Evolutionary conservation across 2,888 invertebrate species (phyloP).

Genomic region (Micoletzkya japonica): DNA sequence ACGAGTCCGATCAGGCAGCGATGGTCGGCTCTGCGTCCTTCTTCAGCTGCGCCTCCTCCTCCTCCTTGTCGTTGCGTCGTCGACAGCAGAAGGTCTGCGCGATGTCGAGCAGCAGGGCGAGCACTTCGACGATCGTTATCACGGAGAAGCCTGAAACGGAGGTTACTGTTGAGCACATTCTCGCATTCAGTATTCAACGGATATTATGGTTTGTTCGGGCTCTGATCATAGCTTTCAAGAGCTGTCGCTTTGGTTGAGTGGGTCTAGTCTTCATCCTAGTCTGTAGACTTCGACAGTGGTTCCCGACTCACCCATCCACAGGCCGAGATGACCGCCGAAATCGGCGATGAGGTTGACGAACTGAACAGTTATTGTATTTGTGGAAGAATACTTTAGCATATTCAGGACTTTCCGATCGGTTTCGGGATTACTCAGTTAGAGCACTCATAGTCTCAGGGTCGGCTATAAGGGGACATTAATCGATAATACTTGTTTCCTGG

Average conservation of each 20-base stretch:
- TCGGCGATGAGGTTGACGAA: slow-evolving; percentile 51
- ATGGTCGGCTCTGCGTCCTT: slow-evolving; percentile 2
- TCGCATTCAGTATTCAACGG: too few relatives aligned
- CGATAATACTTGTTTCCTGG: not conserved
- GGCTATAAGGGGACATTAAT: not conserved
- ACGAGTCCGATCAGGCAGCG: slow-evolving; percentile 12
- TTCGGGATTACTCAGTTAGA: not conserved
- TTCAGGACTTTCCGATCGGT: not conserved
- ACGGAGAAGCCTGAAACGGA: slow-evolving; percentile 51
- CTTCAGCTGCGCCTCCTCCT: slow-evolving; percentile 1
- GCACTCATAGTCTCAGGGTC: not conserved
- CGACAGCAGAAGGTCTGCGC: slow-evolving; percentile 21
- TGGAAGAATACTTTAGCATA: not conserved
- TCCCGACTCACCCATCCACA: slow-evolving; percentile 45
- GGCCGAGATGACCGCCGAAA: slow-evolving; percentile 52
- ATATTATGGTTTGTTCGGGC: too few relatives aligned
- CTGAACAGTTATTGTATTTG: slow-evolving; percentile 4
- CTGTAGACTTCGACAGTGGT: too few relatives aligned
- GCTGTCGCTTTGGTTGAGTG: too few relatives aligned
- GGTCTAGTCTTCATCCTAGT: too few relatives aligned
- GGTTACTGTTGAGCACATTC: too few relatives aligned
- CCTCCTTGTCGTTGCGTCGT: not conserved
- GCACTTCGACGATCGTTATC: slow-evolving; percentile 59
- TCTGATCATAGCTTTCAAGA: too few relatives aligned
- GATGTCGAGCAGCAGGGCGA: slow-evolving; percentile 47